These are phyloP conservation scores for Mesorhabditis sp. DNA, from an alignment of 2,888 invertebrate genomes.

Conservation along the genomic window DNA sequence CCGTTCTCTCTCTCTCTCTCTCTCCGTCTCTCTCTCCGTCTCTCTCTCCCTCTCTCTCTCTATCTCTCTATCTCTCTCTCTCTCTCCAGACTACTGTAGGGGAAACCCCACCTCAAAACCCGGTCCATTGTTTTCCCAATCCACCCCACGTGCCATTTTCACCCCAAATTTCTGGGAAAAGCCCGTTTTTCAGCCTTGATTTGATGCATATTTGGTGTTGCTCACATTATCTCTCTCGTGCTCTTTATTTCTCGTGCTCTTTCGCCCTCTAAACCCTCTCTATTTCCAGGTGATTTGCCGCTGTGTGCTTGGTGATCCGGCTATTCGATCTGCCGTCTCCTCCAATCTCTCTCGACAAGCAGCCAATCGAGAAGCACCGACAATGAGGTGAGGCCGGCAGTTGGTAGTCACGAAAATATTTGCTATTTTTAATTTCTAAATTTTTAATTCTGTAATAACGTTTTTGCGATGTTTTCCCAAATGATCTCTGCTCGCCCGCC, in stretches of 20 bases:
- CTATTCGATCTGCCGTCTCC: constrained; percentile 6
- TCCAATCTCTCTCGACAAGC: neutral
- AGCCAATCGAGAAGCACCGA: neutral
- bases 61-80: neutral
- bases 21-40: neutral
- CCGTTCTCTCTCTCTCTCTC: neutral
- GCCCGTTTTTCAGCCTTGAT: neutral
- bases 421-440: too few species aligned
- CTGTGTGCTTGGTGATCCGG: neutral
- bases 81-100: neutral
- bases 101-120: too few species aligned
- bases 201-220: neutral
- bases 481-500: too few species aligned
- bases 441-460: too few species aligned
- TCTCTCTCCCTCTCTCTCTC: neutral
- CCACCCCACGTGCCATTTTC: neutral
- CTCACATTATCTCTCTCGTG: neutral
- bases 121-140: too few species aligned
- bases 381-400: neutral
- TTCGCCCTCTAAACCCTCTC: neutral
- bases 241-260: neutral
- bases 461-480: too few species aligned
- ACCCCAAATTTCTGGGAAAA: neutral
- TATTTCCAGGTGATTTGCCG: neutral
- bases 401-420: neutral